Percentiles rank a stretch among this genome's conserved stretches.
These are phyloP conservation scores for Marronus borbonicus DNA, from an alignment of 2,888 invertebrate genomes.

Conservation along the genomic window DNA sequence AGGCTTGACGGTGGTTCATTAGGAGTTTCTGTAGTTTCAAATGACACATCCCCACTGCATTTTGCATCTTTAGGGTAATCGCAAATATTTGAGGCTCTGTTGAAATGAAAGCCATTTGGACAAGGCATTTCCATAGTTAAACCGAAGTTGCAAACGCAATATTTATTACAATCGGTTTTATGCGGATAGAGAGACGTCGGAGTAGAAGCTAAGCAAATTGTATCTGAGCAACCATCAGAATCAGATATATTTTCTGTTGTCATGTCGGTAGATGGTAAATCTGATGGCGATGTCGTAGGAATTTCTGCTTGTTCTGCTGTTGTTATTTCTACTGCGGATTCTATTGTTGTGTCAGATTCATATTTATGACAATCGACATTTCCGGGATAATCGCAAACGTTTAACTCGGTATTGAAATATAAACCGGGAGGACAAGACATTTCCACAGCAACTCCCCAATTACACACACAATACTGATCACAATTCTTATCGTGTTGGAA, in stretches of 20 bases:
- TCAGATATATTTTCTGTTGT: neutral
- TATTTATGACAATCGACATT: neutral
- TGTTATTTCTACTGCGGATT: neutral
- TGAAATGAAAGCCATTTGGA: constrained; percentile 44
- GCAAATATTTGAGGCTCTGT: constrained; percentile 39
- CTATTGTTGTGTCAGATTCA: neutral
- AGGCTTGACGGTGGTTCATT: constrained; percentile 7
- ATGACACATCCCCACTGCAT: neutral
- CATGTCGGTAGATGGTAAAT: neutral
- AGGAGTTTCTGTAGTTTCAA: constrained; percentile 7
- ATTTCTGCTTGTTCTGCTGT: constrained; percentile 5
- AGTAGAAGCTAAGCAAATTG: neutral
- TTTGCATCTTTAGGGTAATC: constrained; percentile 31
- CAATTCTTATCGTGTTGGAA: constrained; percentile 53
- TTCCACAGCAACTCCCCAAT: constrained; percentile 29
- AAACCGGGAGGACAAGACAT: constrained; percentile 49
- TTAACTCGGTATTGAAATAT: constrained; percentile 50
- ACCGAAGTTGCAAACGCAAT: constrained; percentile 40
- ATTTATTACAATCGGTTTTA: constrained; percentile 43
- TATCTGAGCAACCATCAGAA: constrained; percentile 5
- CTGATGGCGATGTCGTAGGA: neutral
- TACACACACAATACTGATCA: constrained; percentile 48
- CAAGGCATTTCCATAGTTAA: constrained; percentile 5
- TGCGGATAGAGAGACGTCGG: constrained; percentile 6
- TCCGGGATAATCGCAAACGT: constrained; percentile 52